Evolutionary conservation across 2,888 invertebrate species (phyloP).

Genomic region (Oxytorus armatus): DNA sequence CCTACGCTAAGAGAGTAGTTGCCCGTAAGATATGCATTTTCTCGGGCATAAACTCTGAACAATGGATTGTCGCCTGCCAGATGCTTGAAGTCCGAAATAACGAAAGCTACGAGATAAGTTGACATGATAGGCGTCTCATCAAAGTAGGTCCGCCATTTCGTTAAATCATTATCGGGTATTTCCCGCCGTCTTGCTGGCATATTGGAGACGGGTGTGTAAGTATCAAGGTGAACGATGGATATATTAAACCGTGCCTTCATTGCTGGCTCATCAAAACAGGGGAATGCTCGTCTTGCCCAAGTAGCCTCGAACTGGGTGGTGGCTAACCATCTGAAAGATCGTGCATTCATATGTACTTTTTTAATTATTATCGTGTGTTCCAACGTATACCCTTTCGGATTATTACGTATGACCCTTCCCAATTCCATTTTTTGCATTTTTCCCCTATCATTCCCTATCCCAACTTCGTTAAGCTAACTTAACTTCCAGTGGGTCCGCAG

Average conservation of each 20-base stretch:
- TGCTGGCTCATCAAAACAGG: constrained; percentile 91
- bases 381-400: too few species aligned
- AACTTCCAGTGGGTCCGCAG: too few species aligned
- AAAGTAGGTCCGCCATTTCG: constrained; percentile 70
- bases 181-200: constrained; percentile 37
- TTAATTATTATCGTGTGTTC: too few species aligned
- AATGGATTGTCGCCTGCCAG: background rate
- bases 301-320: constrained; percentile 90
- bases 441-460: too few species aligned
- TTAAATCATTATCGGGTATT: background rate
- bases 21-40: constrained; percentile 89
- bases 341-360: background rate
- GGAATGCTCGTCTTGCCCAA: constrained; percentile 89
- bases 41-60: constrained; percentile 79
- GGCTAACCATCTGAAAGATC: constrained; percentile 86
- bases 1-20: constrained; percentile 91
- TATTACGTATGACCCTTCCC: too few species aligned
- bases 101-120: constrained; percentile 87
- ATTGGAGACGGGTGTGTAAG: constrained; percentile 82
- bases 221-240: constrained; percentile 86
- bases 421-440: too few species aligned
- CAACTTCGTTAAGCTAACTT: too few species aligned
- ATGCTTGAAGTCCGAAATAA: constrained; percentile 85
- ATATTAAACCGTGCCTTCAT: constrained; percentile 89
- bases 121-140: constrained; percentile 79